Percentiles rank a stretch among this genome's conserved stretches.
These are phyloP conservation scores for Lagopus leucura DNA, from an alignment of 2,113 vertebrate genomes.

Conservation along the genomic window DNA sequence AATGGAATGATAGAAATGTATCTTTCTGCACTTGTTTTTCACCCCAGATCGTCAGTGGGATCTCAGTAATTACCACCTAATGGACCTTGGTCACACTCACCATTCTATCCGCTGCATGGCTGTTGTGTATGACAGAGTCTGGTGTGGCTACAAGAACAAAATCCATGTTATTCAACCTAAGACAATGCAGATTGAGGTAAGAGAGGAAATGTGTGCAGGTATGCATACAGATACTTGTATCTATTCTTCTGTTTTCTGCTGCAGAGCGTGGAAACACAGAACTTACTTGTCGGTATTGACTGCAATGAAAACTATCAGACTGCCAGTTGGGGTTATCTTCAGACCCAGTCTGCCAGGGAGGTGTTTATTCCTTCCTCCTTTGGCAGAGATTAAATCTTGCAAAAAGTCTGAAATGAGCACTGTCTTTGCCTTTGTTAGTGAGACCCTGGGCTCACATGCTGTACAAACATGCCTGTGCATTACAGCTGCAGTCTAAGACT, in stretches of 20 bases:
- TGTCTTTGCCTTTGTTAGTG: not conserved
- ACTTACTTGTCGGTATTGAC: not conserved
- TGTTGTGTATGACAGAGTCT: slow-evolving; percentile 95
- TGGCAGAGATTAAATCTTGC: not conserved
- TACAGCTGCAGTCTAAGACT: not conserved
- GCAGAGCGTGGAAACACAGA: not conserved
- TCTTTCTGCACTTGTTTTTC: not conserved
- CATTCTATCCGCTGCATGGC: slow-evolving; percentile 99
- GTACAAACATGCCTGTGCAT: not conserved
- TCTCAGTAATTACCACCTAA: slow-evolving; percentile 96
- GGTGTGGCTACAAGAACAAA: slow-evolving; percentile 99
- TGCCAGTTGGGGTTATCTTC: not conserved
- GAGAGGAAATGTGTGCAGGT: not conserved
- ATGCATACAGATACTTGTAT: accelerated
- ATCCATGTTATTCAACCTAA: slow-evolving; percentile 98
- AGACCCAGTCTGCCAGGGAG: not conserved
- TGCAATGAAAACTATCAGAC: not conserved
- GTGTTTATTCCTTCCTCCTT: not conserved
- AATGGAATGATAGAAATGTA: not conserved
- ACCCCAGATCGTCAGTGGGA: slow-evolving; percentile 94
- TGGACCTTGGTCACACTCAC: slow-evolving; percentile 96
- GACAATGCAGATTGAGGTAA: slow-evolving; percentile 97
- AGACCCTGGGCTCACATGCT: accelerated
- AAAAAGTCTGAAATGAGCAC: not conserved
- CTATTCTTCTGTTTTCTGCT: not conserved